Evolutionary conservation across 1,140 invertebrate species (phyloP), one percentile per base, ranked within the genome.

Genomic region (Hyposmocoma kahamanoa): DNA sequence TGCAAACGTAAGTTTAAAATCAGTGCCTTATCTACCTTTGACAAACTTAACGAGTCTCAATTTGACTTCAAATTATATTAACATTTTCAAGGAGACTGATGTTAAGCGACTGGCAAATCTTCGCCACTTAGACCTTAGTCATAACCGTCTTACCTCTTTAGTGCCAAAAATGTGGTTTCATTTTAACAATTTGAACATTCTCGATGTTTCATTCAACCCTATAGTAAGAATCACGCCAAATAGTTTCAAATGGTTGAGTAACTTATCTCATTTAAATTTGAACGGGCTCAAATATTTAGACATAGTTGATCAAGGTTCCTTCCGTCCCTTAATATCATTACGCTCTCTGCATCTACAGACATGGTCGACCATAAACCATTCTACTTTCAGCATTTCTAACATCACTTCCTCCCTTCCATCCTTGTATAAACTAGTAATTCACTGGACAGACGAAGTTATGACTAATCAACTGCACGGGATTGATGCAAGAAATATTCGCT

Each of bases 21-120:
- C 89, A 21, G 88, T 94, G 50, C 95, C 95, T 26, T 81, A 89
- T 62, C 84, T 95, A 50, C 92, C 92, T 42, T 79, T 95, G 22
- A 89, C 89, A 0, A 92, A 93, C 73, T 82, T 95, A 46, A 90
- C 92, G 28, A 88, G 89, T 45, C 87, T 96, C 36, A 94, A 95
- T 79, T 75, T 96, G 38, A 93, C 94, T 6, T 87, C 89, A 49
- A 95, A 95, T 82, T 87, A 88, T 45, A 90, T 95, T 39, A 89
- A 88, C 50, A 87, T 76, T 48, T 87, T 92, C 39, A 87, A 88
- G 43, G 87, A 90, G 24, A 88, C 87, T 52, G 89, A 91, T 32
- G 87, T 92, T 36, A 91, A 91, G 49, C 87, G 89, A 53, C 73
- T 94, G 52, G 73, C 80, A 11, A 88, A 87, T 48, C 82, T 95